A percentile compares a stretch with the other conserved stretches of the same genome.
phyloP scores from a whole-genome alignment of 2,113 vertebrate genomes.

The Nannobrachium achirus region DNA sequence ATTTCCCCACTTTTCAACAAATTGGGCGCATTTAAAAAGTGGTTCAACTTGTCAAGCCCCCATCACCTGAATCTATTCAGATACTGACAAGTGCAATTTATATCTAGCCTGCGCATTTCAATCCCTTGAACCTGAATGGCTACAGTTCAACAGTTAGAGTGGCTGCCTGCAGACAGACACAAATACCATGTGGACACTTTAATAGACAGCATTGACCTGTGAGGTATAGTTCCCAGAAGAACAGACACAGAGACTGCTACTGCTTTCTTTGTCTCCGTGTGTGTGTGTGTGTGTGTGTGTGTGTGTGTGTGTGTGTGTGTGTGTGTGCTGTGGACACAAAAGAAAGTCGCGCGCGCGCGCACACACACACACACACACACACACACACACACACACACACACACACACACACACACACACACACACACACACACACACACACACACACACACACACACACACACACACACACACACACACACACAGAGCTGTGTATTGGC shows the following conservation, averaged over 20 bases:
- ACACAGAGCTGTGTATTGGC: too few species aligned
- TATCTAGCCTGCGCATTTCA: slow-evolving; percentile 55
- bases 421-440: too few species aligned
- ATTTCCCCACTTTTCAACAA: slow-evolving; percentile 42
- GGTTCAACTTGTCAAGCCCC: slow-evolving; percentile 46
- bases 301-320: too few species aligned
- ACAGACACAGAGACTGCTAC: slow-evolving; percentile 16
- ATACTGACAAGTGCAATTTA: slow-evolving; percentile 54
- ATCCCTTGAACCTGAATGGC: slow-evolving; percentile 61
- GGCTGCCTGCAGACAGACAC: slow-evolving; percentile 34
- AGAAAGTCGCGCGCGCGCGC: background rate
- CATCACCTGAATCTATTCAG: slow-evolving; percentile 46
- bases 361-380: background rate
- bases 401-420: too few species aligned
- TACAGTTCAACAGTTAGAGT: slow-evolving; percentile 37
- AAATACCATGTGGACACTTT: slow-evolving; percentile 50
- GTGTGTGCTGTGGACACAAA: slow-evolving; percentile 20
- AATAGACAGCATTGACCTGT: slow-evolving; percentile 43
- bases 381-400: background rate
- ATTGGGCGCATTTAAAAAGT: slow-evolving; percentile 46
- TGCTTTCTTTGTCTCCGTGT: slow-evolving; percentile 13
- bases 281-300: too few species aligned
- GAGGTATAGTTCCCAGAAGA: slow-evolving; percentile 27
- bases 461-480: too few species aligned
- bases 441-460: too few species aligned